phyloP scores from a whole-genome alignment of 2,113 vertebrate species.

The Boulengeromyrus knoepffleri region DNA sequence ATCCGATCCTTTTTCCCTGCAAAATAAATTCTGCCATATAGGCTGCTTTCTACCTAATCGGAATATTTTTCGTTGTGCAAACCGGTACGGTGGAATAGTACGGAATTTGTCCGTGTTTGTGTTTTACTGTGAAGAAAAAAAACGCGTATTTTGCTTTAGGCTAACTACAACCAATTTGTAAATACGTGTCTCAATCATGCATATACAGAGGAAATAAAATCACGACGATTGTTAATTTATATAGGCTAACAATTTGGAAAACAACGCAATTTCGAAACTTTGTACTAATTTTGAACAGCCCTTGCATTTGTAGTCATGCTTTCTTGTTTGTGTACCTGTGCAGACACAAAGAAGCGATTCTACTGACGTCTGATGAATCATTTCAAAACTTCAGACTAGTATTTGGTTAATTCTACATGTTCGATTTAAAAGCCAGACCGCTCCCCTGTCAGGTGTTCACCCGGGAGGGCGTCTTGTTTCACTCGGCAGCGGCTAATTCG shows the following conservation, averaged over 20 bases:
- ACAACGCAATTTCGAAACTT: neutral
- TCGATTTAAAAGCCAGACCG: neutral
- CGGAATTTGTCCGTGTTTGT: neutral
- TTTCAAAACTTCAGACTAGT: neutral
- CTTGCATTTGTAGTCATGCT: neutral
- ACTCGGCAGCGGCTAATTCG: conserved; percentile 56
- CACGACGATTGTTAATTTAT: neutral
- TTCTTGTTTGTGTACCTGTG: neutral
- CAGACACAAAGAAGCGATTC: neutral
- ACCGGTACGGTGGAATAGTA: neutral
- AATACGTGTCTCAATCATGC: neutral
- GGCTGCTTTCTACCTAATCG: neutral
- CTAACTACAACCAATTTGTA: neutral
- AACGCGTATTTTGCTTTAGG: neutral
- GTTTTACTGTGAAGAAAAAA: neutral
- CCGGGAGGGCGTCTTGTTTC: conserved; percentile 57
- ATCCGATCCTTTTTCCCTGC: neutral
- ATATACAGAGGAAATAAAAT: neutral
- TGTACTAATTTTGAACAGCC: neutral
- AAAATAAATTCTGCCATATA: neutral
- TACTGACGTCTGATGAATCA: neutral
- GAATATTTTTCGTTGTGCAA: neutral
- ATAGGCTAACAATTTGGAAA: neutral
- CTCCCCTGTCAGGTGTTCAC: conserved; percentile 46
- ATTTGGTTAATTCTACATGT: conserved; percentile 21